Evolutionary conservation across 2,888 invertebrate species (phyloP), one percentile per base, ranked within the genome.

Genomic region (Lypha dubia): DNA sequence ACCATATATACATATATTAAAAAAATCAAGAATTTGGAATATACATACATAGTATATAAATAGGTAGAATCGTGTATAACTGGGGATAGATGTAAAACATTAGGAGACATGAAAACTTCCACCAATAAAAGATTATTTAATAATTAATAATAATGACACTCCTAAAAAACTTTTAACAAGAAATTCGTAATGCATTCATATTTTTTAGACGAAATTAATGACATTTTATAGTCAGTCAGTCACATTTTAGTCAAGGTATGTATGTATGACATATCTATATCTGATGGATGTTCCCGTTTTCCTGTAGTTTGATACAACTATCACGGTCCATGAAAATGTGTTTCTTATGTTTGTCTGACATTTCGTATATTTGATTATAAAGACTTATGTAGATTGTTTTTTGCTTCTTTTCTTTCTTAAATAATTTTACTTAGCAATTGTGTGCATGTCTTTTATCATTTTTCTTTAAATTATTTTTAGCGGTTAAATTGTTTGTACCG

Each of bases 371-470:
- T 44, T 35, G 46, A 70, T 46, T 20, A 32, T 51, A 62, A 62
- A 68, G n/a, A n/a, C n/a, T n/a, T n/a, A n/a, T n/a, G n/a, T n/a
- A n/a, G n/a, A n/a, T n/a, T 49, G 8, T 17, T 22, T 11, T 62
- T 20, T 20, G 41, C n/a, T 28, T 56, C 38, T 17, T 71, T 63
- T 53, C 56, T 56, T 41, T 9, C 11, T 71, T n/a, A 67, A 75
- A 41, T 63, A 24, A 56, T 74, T 70, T 81, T 41, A 75, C 51
- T 75, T 68, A 81, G 70, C 70, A 67, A 73, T 77, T 83, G 79
- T 73, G 73, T 83, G 77, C 56, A 70, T 74, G 70, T 56, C 56
- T 49, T 58, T 80, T 77, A 20, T 28, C 20, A 46, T 70, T 62
- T 70, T 71, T 49, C n/a, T 71, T 53, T 15, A 62, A 9, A 51